Evolutionary conservation across 2,797 vertebrate genomes (phyloP), one percentile per base, ranked within the genome.

Genomic region (Mustela erminea): DNA sequence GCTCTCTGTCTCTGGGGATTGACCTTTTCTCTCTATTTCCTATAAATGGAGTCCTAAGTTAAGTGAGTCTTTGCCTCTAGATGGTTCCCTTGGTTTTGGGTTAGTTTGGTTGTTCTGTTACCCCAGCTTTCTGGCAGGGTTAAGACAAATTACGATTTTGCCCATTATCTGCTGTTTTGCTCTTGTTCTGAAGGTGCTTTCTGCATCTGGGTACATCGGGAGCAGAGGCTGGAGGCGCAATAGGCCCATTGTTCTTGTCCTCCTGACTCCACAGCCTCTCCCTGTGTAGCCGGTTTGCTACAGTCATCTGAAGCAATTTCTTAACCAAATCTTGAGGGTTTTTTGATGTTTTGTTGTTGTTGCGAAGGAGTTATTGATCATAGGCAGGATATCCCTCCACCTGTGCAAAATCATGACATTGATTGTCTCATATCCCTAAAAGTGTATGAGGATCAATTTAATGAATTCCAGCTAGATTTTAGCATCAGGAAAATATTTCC

Each of bases 401-500:
- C 52, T 90, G 46, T 13, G 49, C 64, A 58, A 83, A 88, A 13
- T 27, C 54, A 15, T 13, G 49, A 32, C 10, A 6, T 7, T 18
- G 54, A 52, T 43, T 14, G 46, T 18, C 38, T 52, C n/a, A 17
- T 2, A 13, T 52, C 20, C 86, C 41, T 32, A n/a, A 52, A 85
- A 2, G 14, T 23, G 15, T 43, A 2, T 12, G 60, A 43, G 41
- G 52, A 35, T 74, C 66, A 12, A 60, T 66, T 81, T 74, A 90
- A 85, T 32, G 29, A 20, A 82, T 38, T 92, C 23, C 60, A n/a
- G 21, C 1, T n/a, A 41, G 9, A 80, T 43, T 66, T 92, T 38
- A 54, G 77, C 41, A 54, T 58, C 77, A 66, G 32, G 25, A 82
- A 91, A 80, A 74, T 10, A 35, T 88, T 56, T 90, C 75, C 85